phyloP scores from a whole-genome alignment of 2,113 vertebrate genomes.

The Sinocyclocheilus anshuiensis region DNA sequence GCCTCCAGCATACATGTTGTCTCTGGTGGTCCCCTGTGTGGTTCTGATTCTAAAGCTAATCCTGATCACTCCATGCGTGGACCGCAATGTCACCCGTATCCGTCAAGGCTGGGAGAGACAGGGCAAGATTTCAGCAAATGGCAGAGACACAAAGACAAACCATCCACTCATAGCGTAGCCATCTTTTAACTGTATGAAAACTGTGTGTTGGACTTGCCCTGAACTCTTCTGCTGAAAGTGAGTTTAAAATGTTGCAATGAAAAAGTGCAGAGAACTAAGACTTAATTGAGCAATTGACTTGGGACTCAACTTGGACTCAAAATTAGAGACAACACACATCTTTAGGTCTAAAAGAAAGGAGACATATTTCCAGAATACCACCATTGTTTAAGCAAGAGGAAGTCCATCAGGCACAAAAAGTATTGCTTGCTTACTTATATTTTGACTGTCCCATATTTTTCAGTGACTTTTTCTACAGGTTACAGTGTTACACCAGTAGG shows the following conservation, averaged over 20 bases:
- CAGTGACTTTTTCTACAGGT: too few species aligned
- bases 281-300: neutral
- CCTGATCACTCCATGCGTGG: conserved; percentile 84
- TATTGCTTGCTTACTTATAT: neutral
- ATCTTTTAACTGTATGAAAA: neutral
- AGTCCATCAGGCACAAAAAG: neutral
- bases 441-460: too few species aligned
- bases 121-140: neutral
- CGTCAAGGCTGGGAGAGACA: conserved; percentile 88
- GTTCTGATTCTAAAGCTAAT: conserved; percentile 83
- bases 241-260: neutral
- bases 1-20: conserved; percentile 79
- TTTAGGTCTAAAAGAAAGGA: neutral
- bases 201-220: neutral
- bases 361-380: neutral
- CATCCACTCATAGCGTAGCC: conserved; percentile 60
- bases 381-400: neutral
- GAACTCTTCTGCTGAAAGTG: neutral
- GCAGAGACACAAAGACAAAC: conserved; percentile 13
- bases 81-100: conserved; percentile 79
- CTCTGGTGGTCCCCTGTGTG: conserved; percentile 81
- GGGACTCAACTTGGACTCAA: neutral
- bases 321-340: neutral
- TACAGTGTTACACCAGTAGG: too few species aligned
- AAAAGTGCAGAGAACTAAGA: neutral